Evolutionary conservation across 1,140 invertebrate species (phyloP), one percentile per base, ranked within the genome.

Genomic region (Halesus radiatus): DNA sequence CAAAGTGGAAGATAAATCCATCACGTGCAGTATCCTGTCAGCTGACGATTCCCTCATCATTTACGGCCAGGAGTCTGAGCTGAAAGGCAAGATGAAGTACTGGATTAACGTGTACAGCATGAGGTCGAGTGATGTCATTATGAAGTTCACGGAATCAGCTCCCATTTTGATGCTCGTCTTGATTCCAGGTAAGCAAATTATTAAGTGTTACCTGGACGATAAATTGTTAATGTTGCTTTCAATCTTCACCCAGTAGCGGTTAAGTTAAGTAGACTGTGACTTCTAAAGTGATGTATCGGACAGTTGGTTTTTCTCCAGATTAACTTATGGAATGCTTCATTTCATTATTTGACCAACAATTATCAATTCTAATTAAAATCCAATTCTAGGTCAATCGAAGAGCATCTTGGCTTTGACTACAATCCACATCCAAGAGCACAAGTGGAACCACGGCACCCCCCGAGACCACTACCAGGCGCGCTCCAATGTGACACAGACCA

Each of bases 21-120:
- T 83, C 16, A 78, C 73, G 3, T 74, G 74, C 60, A 78, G 75
- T 20, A 62, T 75, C 23, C 70, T 83, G 8, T 80, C 81, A 1
- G 23, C 5, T n/a, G 81, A 83, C 29, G 76, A 80, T 50, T 37
- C 74, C 4, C 70, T 83, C 13, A 76, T 70, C 20, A 80, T 83
- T 3, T 66, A 54, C 18, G 78, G 73, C 37, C 77, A 77, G 18
- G 54, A 70, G 18, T 22, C 22, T 29, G 23, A 74, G 7, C 22
- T 15, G n/a, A 15, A 20, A 13, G 22, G 26, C 10, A 76, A 53
- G n/a, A 54, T 53, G 20, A 80, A 18, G 16, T 73, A 52, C 54
- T 74, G 74, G 10, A 75, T 83, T 5, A 37, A 80, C 20, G 50
- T 83, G 32, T 83, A 80, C 70, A 80, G 18, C 4, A 78, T 53